Evolutionary conservation across 2,113 vertebrate genomes (phyloP).

Genomic region (Cranoglanis bouderius): DNA sequence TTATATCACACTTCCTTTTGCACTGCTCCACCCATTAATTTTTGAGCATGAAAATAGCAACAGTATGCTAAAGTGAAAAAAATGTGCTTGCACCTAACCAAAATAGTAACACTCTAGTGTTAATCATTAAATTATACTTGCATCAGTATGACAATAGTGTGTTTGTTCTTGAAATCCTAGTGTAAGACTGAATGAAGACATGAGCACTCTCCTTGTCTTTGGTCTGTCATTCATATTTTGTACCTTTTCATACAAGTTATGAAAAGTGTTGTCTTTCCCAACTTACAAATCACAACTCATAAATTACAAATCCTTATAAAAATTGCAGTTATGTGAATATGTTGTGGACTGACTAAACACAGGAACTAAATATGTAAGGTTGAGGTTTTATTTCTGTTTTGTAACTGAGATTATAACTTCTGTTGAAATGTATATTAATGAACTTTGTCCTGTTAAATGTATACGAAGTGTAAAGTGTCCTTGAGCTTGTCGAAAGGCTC

Average conservation of each 20-base stretch:
- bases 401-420: too few relatives aligned
- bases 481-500: too few relatives aligned
- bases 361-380: too few relatives aligned
- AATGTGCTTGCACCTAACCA: not conserved
- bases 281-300: too few relatives aligned
- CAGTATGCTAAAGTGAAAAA: not conserved
- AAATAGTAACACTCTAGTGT: not conserved
- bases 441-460: too few relatives aligned
- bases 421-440: too few relatives aligned
- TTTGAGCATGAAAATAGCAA: not conserved
- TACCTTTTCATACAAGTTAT: not conserved
- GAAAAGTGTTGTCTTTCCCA: too few relatives aligned
- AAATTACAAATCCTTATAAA: too few relatives aligned
- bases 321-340: too few relatives aligned
- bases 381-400: too few relatives aligned
- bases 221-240: not conserved
- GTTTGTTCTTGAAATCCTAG: not conserved
- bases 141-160: not conserved
- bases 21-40: not conserved
- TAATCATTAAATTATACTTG: not conserved
- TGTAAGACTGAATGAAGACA: not conserved
- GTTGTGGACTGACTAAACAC: too few relatives aligned
- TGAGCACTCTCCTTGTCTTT: not conserved
- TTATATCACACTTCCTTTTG: not conserved
- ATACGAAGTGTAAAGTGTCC: too few relatives aligned